Conservation (phyloP, 2,113 vertebrate species). For the Callospermophilus lateralis region DNA sequence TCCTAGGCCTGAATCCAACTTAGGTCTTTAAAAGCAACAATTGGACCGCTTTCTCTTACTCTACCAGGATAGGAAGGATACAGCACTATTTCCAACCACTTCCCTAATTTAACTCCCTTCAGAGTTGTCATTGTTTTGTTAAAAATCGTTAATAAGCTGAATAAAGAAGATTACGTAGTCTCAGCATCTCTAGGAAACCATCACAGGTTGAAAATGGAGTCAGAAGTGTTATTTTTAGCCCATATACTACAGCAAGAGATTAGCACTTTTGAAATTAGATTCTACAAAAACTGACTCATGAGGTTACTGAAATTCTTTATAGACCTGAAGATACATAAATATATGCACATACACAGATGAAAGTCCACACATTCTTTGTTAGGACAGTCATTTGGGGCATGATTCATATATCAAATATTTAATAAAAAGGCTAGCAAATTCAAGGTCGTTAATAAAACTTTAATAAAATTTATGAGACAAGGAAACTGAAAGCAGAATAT, state of each 20-base stretch:
- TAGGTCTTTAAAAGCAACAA: background rate
- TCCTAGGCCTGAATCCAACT: background rate
- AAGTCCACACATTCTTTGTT: background rate
- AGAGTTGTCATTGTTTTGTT: background rate
- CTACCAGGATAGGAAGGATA: background rate
- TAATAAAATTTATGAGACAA: slow-evolving; percentile 7
- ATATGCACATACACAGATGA: background rate
- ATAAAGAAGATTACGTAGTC: background rate
- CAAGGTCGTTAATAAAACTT: background rate
- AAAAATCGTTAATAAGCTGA: background rate
- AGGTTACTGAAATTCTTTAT: background rate
- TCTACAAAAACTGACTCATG: background rate
- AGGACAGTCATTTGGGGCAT: background rate
- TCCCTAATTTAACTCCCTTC: background rate
- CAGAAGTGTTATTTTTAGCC: background rate
- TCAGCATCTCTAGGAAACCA: background rate
- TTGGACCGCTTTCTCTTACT: background rate
- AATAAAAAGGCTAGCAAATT: slow-evolving; percentile 1
- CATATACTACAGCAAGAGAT: background rate
- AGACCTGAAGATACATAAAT: background rate
- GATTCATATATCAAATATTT: background rate
- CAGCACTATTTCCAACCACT: background rate
- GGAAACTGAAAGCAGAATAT: background rate
- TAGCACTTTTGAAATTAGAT: background rate
- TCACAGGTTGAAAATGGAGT: background rate